Percentiles rank a stretch among this genome's conserved stretches.
Evolutionary conservation across 2,797 vertebrate genomes (phyloP).

Genomic region (Pangasius larnaudii): DNA sequence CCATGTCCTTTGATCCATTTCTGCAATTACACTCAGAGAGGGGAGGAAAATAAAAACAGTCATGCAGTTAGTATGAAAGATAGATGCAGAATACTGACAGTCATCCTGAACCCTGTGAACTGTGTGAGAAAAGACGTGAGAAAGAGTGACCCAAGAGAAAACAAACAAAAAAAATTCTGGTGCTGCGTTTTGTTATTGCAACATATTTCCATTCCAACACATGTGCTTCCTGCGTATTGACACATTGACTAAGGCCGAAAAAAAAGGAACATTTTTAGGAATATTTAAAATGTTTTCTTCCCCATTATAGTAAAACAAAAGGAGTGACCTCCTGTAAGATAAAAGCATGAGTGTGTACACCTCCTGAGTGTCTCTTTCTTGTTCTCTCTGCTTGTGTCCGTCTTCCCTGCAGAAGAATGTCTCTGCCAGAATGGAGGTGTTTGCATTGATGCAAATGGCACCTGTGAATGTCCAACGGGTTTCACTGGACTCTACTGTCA

Average conservation of each 20-base stretch:
- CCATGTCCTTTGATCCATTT: slow-evolving; percentile 71
- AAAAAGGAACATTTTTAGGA: slow-evolving; percentile 24
- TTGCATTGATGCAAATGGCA: slow-evolving; percentile 84
- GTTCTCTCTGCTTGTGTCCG: slow-evolving; percentile 38
- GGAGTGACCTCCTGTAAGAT: slow-evolving; percentile 3
- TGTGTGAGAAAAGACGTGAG: slow-evolving; percentile 39
- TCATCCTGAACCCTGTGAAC: slow-evolving; percentile 61
- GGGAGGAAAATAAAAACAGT: slow-evolving; percentile 76
- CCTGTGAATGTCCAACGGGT: slow-evolving; percentile 79
- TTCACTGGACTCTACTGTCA: slow-evolving; percentile 89
- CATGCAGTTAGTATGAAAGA: slow-evolving; percentile 63
- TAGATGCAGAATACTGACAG: slow-evolving; percentile 65
- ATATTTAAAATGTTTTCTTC: slow-evolving; percentile 36
- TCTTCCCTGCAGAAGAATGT: slow-evolving; percentile 76
- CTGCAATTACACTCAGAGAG: slow-evolving; percentile 69
- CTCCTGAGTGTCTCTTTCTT: slow-evolving; percentile 23
- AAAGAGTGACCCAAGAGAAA: slow-evolving; percentile 59
- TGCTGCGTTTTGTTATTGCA: slow-evolving; percentile 55
- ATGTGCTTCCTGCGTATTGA: slow-evolving; percentile 65
- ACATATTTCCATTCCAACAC: slow-evolving; percentile 56
- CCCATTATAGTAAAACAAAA: slow-evolving; percentile 26
- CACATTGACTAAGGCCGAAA: slow-evolving; percentile 35
- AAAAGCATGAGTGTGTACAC: neutral
- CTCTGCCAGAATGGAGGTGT: slow-evolving; percentile 91
- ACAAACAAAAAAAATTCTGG: slow-evolving; percentile 56